These are phyloP conservation scores for Caenorhabditis latens DNA, from an alignment of 1,140 invertebrate genomes.

Conservation along the genomic window DNA sequence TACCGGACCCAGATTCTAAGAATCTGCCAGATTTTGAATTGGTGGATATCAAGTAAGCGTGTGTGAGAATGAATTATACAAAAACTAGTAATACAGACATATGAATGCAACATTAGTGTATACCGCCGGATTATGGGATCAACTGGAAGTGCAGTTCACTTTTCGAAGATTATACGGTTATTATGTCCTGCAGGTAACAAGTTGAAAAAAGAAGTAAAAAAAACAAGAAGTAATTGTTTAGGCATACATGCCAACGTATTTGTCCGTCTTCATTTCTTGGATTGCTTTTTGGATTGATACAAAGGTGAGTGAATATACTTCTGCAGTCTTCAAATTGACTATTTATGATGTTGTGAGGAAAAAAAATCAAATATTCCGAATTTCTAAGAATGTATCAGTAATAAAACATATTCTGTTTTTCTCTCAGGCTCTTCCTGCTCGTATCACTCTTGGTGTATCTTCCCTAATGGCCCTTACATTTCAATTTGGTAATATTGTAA, in stretches of 20 bases:
- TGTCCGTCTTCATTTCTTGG: slow-evolving; percentile 70
- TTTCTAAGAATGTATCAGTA: too few species aligned
- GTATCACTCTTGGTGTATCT: slow-evolving; percentile 75
- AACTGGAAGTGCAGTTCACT: slow-evolving; percentile 74
- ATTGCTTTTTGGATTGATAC: slow-evolving; percentile 78
- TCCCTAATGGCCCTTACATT: slow-evolving; percentile 73
- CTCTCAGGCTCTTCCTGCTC: slow-evolving; percentile 71
- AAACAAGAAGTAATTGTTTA: slow-evolving; percentile 13
- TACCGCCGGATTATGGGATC: slow-evolving; percentile 76
- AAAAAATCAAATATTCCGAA: too few species aligned
- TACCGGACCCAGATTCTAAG: slow-evolving; percentile 75
- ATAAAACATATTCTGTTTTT: too few species aligned
- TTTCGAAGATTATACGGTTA: slow-evolving; percentile 76
- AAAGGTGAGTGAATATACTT: slow-evolving; percentile 55
- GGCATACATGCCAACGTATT: slow-evolving; percentile 73
- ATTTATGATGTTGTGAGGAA: too few species aligned
- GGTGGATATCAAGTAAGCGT: slow-evolving; percentile 53
- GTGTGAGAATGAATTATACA: not conserved
- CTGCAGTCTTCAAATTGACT: not conserved
- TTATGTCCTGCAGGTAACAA: slow-evolving; percentile 73
- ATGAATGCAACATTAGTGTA: slow-evolving; percentile 73
- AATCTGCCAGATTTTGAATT: slow-evolving; percentile 77
- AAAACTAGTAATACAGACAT: slow-evolving; percentile 63
- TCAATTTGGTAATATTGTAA: slow-evolving; percentile 77
- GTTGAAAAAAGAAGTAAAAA: not conserved